phyloP scores from a whole-genome alignment of 1,140 invertebrate species.

The Pentalonia nigronervosa region DNA sequence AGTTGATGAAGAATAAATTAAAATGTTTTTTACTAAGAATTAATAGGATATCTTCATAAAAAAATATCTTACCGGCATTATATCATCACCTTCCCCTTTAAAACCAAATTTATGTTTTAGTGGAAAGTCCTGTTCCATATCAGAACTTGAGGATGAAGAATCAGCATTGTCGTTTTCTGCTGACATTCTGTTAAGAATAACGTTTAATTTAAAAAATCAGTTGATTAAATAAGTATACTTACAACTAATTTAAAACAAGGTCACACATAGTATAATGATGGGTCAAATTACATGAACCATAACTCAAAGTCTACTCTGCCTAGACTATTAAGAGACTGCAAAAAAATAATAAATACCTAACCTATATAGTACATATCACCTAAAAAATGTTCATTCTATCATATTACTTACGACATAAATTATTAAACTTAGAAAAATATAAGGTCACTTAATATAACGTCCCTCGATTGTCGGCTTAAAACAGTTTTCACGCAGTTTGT shows the following conservation, averaged over 20 bases:
- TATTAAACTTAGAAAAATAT: background rate
- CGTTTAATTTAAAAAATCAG: background rate
- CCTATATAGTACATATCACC: no score
- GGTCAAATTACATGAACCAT: background rate
- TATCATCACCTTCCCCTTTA: conserved; percentile 36
- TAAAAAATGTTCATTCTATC: background rate
- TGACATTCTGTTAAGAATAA: conserved; percentile 47
- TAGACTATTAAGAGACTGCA: background rate
- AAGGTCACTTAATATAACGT: background rate
- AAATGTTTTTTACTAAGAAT: no score
- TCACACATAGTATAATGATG: background rate
- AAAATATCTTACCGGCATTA: conserved; percentile 14
- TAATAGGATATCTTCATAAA: background rate
- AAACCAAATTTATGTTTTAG: conserved; percentile 15
- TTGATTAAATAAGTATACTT: background rate
- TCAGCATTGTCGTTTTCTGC: conserved; percentile 20
- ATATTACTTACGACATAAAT: background rate
- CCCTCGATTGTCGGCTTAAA: background rate
- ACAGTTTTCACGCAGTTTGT: background rate
- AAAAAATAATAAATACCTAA: background rate
- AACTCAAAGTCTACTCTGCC: background rate
- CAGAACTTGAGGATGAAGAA: conserved; percentile 34
- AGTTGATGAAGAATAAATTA: no score
- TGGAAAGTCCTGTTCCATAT: conserved; percentile 35
- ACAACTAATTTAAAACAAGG: conserved; percentile 13